These are phyloP conservation scores for Stenodera caucasica DNA, from an alignment of 2,888 invertebrate species.

Conservation along the genomic window DNA sequence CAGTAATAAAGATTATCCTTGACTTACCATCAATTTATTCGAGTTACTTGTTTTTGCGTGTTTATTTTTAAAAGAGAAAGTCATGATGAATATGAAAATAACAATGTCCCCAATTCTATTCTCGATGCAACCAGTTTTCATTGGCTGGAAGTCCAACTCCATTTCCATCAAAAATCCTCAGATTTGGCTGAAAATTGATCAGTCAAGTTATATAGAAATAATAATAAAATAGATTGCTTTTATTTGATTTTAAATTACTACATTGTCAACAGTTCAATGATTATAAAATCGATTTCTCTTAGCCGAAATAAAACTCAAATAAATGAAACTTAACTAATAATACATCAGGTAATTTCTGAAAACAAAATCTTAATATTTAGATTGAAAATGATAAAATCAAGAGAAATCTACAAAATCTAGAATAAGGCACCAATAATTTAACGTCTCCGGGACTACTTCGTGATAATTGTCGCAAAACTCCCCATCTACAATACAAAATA, in stretches of 20 bases:
- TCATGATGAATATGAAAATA: too few relatives aligned
- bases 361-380: constrained; percentile 1
- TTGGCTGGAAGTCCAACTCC: too few relatives aligned
- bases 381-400: too few relatives aligned
- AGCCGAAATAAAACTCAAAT: too few relatives aligned
- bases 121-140: too few relatives aligned
- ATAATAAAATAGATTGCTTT: constrained; percentile 27
- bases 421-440: neutral
- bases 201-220: too few relatives aligned
- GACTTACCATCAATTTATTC: too few relatives aligned
- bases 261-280: constrained; percentile 23
- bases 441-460: neutral
- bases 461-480: too few relatives aligned
- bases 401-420: neutral
- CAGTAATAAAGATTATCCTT: neutral
- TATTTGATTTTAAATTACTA: constrained; percentile 20
- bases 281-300: constrained; percentile 9
- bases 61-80: too few relatives aligned
- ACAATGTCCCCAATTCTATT: too few relatives aligned
- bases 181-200: neutral
- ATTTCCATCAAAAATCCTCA: neutral
- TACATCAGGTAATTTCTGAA: constrained; percentile 26
- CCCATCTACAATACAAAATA: too few relatives aligned
- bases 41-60: too few relatives aligned
- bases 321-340: constrained; percentile 15